These are phyloP conservation scores for Lampropteryx suffumata DNA, from an alignment of 2,888 invertebrate genomes.

Conservation along the genomic window DNA sequence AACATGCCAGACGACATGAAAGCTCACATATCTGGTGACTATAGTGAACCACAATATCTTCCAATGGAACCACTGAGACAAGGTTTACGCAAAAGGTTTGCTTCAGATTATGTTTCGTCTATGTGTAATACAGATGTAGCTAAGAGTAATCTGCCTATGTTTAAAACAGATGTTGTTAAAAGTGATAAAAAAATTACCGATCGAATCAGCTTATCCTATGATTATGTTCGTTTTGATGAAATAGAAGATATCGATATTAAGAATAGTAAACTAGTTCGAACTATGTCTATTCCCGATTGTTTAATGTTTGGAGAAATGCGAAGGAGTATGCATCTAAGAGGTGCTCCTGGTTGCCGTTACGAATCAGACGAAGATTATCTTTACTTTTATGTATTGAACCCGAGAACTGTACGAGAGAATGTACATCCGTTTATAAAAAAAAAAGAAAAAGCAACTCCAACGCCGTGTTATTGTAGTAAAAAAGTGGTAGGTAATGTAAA, in stretches of 20 bases:
- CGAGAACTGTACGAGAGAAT: constrained; percentile 39
- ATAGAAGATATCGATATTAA: not conserved
- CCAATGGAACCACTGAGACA: constrained; percentile 8
- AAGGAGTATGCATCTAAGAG: constrained; percentile 51
- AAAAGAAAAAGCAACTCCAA: constrained; percentile 44
- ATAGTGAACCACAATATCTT: constrained; percentile 10
- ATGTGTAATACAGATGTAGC: not conserved
- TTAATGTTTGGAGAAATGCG: constrained; percentile 31
- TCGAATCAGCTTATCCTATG: constrained; percentile 21
- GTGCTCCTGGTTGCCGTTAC: constrained; percentile 54
- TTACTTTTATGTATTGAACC: constrained; percentile 56
- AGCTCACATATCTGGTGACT: constrained; percentile 30
- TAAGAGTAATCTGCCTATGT: not conserved
- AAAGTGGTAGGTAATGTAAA: constrained; percentile 23
- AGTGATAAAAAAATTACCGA: constrained; percentile 2
- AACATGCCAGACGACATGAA: constrained; percentile 55
- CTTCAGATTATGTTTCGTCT: constrained; percentile 12
- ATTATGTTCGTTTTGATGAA: constrained; percentile 20
- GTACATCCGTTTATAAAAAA: constrained; percentile 54
- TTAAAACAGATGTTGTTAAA: not conserved
- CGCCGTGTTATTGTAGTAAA: constrained; percentile 56
- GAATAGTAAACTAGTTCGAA: constrained; percentile 9
- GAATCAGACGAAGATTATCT: constrained; percentile 40
- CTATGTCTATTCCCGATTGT: constrained; percentile 39
- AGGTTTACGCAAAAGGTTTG: constrained; percentile 7